Percentiles rank a stretch among this genome's conserved stretches.
Evolutionary conservation across 37 sponge, comb jelly and placozoan species (phyloP).

Genomic region (Eunapius fragilis): DNA sequence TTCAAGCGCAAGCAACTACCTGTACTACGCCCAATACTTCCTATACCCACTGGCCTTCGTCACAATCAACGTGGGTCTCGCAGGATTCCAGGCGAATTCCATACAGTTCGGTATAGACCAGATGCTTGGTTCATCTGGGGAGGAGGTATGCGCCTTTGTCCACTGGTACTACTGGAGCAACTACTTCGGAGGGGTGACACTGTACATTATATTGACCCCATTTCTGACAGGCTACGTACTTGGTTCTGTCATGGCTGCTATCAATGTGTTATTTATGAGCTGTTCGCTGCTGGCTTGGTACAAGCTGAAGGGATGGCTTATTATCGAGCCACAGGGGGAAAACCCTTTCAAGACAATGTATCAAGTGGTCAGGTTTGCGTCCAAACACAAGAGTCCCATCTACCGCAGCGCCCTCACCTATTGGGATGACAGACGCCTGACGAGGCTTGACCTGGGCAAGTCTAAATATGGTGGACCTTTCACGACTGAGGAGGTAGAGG

Average conservation of each 20-base stretch:
- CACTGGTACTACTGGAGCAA: constrained; percentile 21
- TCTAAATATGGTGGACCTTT: constrained; percentile 31
- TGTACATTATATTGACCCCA: too few species aligned
- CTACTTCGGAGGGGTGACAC: not conserved
- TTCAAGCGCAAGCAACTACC: too few species aligned
- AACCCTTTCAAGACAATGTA: constrained; percentile 20
- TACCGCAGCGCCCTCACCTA: constrained; percentile 20
- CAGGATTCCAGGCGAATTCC: constrained; percentile 14
- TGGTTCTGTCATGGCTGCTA: not conserved
- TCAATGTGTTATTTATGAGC: not conserved
- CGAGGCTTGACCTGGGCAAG: constrained; percentile 20
- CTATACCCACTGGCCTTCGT: not conserved
- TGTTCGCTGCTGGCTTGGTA: not conserved
- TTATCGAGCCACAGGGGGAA: not conserved
- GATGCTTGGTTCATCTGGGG: not conserved
- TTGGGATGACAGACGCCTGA: constrained; percentile 18
- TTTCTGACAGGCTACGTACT: too few species aligned
- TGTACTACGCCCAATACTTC: too few species aligned
- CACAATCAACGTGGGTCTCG: constrained; percentile 1
- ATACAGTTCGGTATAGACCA: constrained; percentile 9
- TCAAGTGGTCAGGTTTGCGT: constrained; percentile 9
- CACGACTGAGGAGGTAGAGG: constrained; percentile 19
- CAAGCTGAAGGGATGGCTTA: not conserved
- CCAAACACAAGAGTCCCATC: constrained; percentile 23
- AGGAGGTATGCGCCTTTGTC: not conserved